These are phyloP conservation scores for Sminthurides bifidus DNA, from an alignment of 1,140 invertebrate genomes.

Conservation along the genomic window DNA sequence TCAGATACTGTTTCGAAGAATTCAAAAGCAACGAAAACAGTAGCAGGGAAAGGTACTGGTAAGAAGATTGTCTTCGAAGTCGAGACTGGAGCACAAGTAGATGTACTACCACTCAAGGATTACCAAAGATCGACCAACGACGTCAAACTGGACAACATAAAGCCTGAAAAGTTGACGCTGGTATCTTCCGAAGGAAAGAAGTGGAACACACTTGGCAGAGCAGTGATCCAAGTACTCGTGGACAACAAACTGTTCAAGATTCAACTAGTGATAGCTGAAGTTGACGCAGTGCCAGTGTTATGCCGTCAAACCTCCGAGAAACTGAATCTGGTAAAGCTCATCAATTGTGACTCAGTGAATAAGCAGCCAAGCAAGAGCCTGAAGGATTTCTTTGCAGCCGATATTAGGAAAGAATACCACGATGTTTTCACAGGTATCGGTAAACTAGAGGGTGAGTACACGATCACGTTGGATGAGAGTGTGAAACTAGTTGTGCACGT, in stretches of 20 bases:
- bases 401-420: neutral
- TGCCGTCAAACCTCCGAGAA: slow-evolving; percentile 2
- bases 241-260: too few relatives aligned
- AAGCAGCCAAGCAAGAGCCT: neutral
- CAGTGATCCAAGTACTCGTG: too few relatives aligned
- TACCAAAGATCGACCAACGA: too few relatives aligned
- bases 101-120: too few relatives aligned
- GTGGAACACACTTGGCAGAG: neutral
- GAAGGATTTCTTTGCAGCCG: neutral
- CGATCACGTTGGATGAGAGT: neutral
- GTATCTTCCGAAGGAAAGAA: too few relatives aligned
- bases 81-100: too few relatives aligned
- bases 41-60: too few relatives aligned
- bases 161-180: too few relatives aligned
- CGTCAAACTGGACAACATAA: too few relatives aligned
- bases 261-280: neutral
- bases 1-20: too few relatives aligned
- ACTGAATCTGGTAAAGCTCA: slow-evolving; percentile 7
- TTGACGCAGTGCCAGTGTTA: slow-evolving; percentile 1
- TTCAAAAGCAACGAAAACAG: too few relatives aligned
- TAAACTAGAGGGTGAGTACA: slow-evolving; percentile 9
- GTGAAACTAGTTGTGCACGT: slow-evolving; percentile 15
- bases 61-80: too few relatives aligned
- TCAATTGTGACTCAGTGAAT: slow-evolving; percentile 9
- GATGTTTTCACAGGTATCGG: slow-evolving; percentile 12